Base-by-base conservation (phyloP, 2,113 vertebrate genomes). In the Polypterus senegalus region DNA sequence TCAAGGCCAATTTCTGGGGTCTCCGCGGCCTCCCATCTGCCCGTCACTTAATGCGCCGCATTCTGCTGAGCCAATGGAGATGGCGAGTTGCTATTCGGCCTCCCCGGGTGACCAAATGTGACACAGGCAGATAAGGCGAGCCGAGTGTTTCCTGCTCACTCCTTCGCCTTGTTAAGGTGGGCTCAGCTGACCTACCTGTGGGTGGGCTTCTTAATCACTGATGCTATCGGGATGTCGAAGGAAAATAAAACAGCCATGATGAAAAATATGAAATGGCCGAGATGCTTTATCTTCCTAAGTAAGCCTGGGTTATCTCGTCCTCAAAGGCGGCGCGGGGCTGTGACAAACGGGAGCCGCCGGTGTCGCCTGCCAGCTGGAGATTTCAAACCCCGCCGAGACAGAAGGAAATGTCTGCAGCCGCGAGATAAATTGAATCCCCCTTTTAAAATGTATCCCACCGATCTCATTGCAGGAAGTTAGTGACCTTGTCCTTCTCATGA, bases 401-500 rank as follows among this genome's bases (percentile, higher is more conserved):
- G 46, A 65, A 46, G 70, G 67, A 69, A 56, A 53, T 46, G 69
- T 67, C 57, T 75, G 75, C 73, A 77, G 72, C 71, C 27, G 71
- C 47, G 66, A 85, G 83, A 86, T 76, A 79, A 86, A 90, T 74
- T 70, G 74, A 80, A 61, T 76, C 69, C 70, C 74, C 67, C 77
- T 82, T 81, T 77, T 81, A 77, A 70, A 67, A 70, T 9, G 62
- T 73, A 66, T 68, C 69, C 69, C 61, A 73, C 78, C 64, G 74
- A 67, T 72, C 57, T 10, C 64, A 65, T 68, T 62, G 73, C 64
- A 66, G 72, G 60, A 74, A 85, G 82, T 79, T 76, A 77, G 74
- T 68, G 79, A 83, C 82, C 77, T 79, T 81, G 80, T 83, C 79
- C 79, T 75, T 60, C 48, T 67, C 77, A 74, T 80, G 81, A 79